phyloP scores from a whole-genome alignment of 2,113 vertebrate genomes.

The Clarias batrachus region DNA sequence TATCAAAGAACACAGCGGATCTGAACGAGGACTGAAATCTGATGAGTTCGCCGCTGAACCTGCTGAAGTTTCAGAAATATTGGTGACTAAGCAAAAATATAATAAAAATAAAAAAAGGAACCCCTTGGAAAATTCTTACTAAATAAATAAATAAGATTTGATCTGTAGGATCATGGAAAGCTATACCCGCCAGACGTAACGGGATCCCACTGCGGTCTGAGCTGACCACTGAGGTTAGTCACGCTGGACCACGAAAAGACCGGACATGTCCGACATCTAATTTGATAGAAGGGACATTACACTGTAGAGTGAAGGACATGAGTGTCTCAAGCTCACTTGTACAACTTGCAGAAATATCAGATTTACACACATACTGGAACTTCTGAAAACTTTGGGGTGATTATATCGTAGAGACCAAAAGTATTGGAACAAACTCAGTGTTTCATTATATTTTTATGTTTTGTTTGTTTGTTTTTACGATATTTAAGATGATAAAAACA shows the following conservation, averaged over 20 bases:
- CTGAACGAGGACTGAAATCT: slow-evolving; percentile 69
- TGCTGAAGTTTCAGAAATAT: slow-evolving; percentile 74
- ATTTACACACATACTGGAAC: background rate
- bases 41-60: slow-evolving; percentile 67
- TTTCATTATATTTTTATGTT: too few species aligned
- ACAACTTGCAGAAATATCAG: background rate
- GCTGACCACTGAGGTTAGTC: slow-evolving; percentile 58
- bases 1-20: slow-evolving; percentile 72
- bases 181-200: slow-evolving; percentile 65
- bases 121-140: slow-evolving; percentile 51
- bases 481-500: too few species aligned
- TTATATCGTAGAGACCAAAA: too few species aligned
- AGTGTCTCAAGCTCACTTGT: too few species aligned
- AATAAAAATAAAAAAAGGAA: slow-evolving; percentile 65
- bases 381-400: too few species aligned
- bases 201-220: slow-evolving; percentile 62
- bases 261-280: background rate
- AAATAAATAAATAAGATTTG: background rate
- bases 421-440: too few species aligned
- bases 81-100: slow-evolving; percentile 68
- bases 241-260: slow-evolving; percentile 45
- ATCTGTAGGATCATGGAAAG: slow-evolving; percentile 59
- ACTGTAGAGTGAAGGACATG: background rate
- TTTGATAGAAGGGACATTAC: background rate
- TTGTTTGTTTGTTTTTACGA: too few species aligned